A percentile compares a stretch with the other conserved stretches of the same genome.
Conservation (phyloP, 2,113 vertebrate genomes). For the Sorex araneus region DNA sequence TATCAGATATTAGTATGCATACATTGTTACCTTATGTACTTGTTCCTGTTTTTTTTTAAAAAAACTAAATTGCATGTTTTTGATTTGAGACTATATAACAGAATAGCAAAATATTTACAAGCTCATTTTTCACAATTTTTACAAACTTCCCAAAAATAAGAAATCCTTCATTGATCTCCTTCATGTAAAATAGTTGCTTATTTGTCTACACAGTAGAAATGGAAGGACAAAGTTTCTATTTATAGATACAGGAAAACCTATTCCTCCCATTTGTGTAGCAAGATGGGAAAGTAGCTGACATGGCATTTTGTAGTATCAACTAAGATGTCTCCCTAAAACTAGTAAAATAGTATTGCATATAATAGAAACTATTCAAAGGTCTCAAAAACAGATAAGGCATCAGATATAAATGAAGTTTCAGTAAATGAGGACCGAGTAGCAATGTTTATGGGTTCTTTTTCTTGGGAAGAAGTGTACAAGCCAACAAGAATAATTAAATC, state of each 20-base stretch:
- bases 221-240: conserved; percentile 85
- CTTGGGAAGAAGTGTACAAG: background rate
- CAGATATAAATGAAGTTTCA: background rate
- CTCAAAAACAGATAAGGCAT: background rate
- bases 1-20: conserved; percentile 63
- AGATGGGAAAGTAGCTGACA: background rate
- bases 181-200: conserved; percentile 86
- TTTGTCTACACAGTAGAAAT: conserved; percentile 89
- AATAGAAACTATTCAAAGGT: conserved; percentile 7
- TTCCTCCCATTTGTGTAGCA: background rate
- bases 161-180: conserved; percentile 88
- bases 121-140: conserved; percentile 79
- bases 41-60: background rate
- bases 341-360: conserved; percentile 20
- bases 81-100: conserved; percentile 84
- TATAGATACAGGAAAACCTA: conserved; percentile 67
- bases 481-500: background rate
- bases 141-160: conserved; percentile 83
- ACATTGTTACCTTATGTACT: conserved; percentile 69
- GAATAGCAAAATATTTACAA: conserved; percentile 86
- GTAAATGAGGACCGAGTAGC: background rate
- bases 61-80: conserved; percentile 62
- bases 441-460: background rate
- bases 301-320: background rate
- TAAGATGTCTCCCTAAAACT: conserved; percentile 15